Percentiles rank a stretch among this genome's conserved stretches.
phyloP scores from a whole-genome alignment of 2,113 vertebrate species.

The Hylia prasina region DNA sequence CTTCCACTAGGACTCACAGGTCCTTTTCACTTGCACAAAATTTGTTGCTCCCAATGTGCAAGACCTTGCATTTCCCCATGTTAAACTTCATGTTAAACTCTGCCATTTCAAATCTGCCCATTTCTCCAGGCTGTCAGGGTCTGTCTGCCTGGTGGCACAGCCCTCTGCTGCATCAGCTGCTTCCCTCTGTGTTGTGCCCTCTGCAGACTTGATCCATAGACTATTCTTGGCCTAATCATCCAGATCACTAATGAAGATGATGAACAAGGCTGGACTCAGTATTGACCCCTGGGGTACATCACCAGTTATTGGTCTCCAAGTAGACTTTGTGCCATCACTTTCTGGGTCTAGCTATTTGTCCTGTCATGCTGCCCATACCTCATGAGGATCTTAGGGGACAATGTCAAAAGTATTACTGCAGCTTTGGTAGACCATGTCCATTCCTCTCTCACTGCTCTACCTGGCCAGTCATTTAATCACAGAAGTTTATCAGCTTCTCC shows the following conservation, averaged over 20 bases:
- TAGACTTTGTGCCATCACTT: background rate
- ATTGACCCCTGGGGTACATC: background rate
- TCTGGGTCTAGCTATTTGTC: background rate
- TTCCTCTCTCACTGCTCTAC: background rate
- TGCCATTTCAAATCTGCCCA: background rate
- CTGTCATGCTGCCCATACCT: background rate
- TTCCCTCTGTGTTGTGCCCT: background rate
- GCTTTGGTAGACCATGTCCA: background rate
- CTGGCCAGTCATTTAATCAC: background rate
- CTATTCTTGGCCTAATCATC: background rate
- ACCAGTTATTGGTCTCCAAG: background rate
- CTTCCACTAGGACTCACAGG: background rate
- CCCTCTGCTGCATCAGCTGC: background rate
- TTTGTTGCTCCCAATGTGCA: background rate
- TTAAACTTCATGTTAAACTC: background rate
- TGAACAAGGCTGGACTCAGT: background rate
- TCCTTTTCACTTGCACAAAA: background rate
- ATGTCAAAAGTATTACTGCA: background rate
- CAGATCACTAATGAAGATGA: background rate
- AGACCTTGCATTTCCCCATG: background rate
- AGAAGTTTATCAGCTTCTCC: background rate
- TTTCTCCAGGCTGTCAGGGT: background rate
- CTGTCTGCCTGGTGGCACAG: background rate
- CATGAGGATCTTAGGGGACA: accelerated
- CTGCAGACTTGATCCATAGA: background rate